Evolutionary conservation across 2,797 vertebrate genomes (phyloP).

Genomic region (Thamnophis elegans): DNA sequence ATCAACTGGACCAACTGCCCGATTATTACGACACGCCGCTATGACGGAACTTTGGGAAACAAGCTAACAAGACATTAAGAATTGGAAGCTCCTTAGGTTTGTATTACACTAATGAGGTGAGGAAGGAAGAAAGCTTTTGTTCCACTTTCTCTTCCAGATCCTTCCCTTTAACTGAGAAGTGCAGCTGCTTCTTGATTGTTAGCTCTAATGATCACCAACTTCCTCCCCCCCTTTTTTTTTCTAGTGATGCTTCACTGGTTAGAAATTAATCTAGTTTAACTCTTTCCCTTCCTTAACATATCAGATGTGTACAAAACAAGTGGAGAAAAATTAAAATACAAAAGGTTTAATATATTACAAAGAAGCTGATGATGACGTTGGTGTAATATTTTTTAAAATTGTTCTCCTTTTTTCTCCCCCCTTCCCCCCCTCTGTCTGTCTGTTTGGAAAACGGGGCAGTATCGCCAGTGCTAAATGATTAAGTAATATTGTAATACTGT

Average conservation of each 20-base stretch:
- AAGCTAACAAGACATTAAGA: constrained; percentile 56
- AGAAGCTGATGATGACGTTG: constrained; percentile 69
- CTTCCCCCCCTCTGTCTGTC: neutral
- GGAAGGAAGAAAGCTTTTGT: neutral
- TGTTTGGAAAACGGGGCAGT: constrained; percentile 82
- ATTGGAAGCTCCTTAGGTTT: constrained; percentile 53
- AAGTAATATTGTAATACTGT: constrained; percentile 89
- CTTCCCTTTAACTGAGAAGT: constrained; percentile 59
- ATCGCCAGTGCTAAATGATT: constrained; percentile 87
- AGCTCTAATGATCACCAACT: constrained; percentile 68
- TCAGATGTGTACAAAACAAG: constrained; percentile 72
- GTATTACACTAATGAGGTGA: constrained; percentile 38
- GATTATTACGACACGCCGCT: constrained; percentile 94
- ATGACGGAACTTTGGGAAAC: constrained; percentile 72
- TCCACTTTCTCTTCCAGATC: constrained; percentile 62
- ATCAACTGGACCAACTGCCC: constrained; percentile 63
- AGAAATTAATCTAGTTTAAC: constrained; percentile 73
- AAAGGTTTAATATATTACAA: constrained; percentile 85
- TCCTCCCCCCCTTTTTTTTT: constrained; percentile 57
- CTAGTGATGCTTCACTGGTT: constrained; percentile 68
- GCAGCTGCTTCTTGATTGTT: constrained; percentile 60
- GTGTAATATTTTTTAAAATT: constrained; percentile 82
- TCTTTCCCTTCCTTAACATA: constrained; percentile 70
- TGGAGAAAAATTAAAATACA: constrained; percentile 57
- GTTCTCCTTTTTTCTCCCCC: constrained; percentile 33